Base-by-base conservation (phyloP, 2,888 invertebrate genomes). In the Chirona hameri region DNA sequence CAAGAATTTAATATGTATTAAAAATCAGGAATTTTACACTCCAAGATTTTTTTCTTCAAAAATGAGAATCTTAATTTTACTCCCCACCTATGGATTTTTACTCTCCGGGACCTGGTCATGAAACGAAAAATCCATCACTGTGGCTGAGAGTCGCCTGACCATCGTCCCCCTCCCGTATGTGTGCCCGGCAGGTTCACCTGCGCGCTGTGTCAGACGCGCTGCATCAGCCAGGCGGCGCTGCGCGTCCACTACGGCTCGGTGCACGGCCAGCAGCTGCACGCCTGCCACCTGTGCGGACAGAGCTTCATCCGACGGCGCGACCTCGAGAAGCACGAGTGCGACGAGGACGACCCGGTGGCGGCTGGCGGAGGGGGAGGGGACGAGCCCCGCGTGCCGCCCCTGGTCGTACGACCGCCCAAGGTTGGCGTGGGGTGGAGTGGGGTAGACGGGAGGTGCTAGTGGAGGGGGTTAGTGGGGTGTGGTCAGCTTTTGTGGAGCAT, bases 261-360 rank as follows among this genome's bases (percentile, higher is more conserved):
- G 18, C 72, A 72, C 72, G 72, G 72, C 31, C 72, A 72, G 72
- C 72, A 72, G 72, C 72, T 72, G 31, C 72, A 72, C 31, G 72
- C 18, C 72, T 72, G 72, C 72, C 72, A 18, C 21, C 72, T 72
- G 31, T 72, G 72, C 72, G 72, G 72, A 1, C 72, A 72, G 72
- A 39, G 39, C 10, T 76, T 76, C 46, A 76, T 76, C 46, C 76
- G 76, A 9, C 76, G 39, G 46, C 76, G 76, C 76, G 76, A 76
- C 76, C 76, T 76, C 18, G 76, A 76, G 10, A 76, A 76, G 18
- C 76, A 76, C 76, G 76, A 76, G 76, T 76, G 76, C 18, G 76
- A 76, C 76, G 76, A 76, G 21, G 76, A 76, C 15, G 76, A 76
- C 31, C 46, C 18, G 39, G 29, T 9, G 69, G 27, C 69, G 29